Evolutionary conservation across 2,113 vertebrate genomes (phyloP), one percentile per base, ranked within the genome.

Genomic region (Halcyon senegalensis): DNA sequence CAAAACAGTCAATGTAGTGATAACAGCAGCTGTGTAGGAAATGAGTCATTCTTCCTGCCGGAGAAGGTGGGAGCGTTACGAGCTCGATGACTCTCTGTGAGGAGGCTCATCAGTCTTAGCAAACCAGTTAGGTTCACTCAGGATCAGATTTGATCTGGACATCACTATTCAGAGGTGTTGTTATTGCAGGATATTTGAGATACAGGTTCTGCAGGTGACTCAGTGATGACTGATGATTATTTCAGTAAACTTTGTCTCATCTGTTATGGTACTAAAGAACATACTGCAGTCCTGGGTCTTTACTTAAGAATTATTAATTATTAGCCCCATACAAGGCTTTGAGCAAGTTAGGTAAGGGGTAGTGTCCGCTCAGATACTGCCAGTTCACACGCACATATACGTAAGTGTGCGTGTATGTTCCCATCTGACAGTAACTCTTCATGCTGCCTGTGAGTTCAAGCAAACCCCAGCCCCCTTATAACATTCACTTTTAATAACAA

Each of bases 1-100:
- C 69, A 37, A 84, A 94, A 90, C 93, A 92, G 80, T 70, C 82
- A 53, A 23, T 84, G 87, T 88, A 80, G 87, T 81, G 86, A 80
- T 84, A 94, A 87, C 77, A 96, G 89, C 94, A 93, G 80, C 93
- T 95, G 91, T 90, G 76, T 81, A 63, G 92, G 89, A 97, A 94
- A 51, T 93, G 86, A 96, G 75, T 96, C 92, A 94, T 77, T 91
- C 84, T 93, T 95, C 91, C 95, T 94, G 79, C 78, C 11, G 0
- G 92, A 74, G 84, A 90, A 95, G 84, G 93, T 96, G 94, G 90
- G 90, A 95, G 91, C 50, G 0, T 15, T 69, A 50, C 16, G 15
- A 66, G 77, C 83, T 89, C 66, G 80, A 89, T 96, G 75, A 82
- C 64, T 90, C 56, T 63, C 62, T 0, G 0, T 19, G 60, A 66